These are phyloP conservation scores for Eretmochelys imbricata DNA, from an alignment of 2,113 vertebrate species.

Conservation along the genomic window DNA sequence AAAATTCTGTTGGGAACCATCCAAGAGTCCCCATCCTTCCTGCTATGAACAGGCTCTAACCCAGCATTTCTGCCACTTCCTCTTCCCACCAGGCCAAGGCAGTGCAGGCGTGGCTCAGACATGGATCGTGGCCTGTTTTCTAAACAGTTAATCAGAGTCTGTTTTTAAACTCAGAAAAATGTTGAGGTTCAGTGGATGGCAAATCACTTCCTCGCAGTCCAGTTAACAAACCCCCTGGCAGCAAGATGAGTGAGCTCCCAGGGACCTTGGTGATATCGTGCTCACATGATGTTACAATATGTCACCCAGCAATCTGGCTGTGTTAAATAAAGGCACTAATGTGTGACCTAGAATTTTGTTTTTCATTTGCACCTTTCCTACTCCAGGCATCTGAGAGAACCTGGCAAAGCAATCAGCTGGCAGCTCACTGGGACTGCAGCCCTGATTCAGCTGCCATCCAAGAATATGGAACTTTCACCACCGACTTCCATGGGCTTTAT, in stretches of 20 bases:
- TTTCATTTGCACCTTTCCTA: not conserved
- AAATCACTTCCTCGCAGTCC: accelerated
- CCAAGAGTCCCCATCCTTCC: too few species aligned
- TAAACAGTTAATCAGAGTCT: accelerated
- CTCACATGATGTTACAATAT: not conserved
- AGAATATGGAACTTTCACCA: not conserved
- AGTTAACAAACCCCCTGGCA: accelerated
- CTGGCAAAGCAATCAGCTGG: not conserved
- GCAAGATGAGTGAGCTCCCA: too few species aligned
- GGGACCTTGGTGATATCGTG: accelerated
- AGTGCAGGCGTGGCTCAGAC: not conserved
- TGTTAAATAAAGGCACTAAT: not conserved
- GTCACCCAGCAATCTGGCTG: not conserved
- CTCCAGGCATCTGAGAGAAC: not conserved
- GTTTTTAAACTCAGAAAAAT: accelerated
- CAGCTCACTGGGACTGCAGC: not conserved
- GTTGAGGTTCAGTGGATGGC: accelerated
- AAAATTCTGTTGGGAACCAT: not conserved
- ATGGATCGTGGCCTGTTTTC: not conserved
- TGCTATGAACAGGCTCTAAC: not conserved
- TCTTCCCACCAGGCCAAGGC: not conserved
- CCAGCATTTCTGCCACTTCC: not conserved
- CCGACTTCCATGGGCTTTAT: not conserved
- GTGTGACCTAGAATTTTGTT: not conserved
- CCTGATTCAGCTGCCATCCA: not conserved